These are phyloP conservation scores for Thripadectes ignobilis DNA, from an alignment of 2,797 vertebrate species.

Conservation along the genomic window DNA sequence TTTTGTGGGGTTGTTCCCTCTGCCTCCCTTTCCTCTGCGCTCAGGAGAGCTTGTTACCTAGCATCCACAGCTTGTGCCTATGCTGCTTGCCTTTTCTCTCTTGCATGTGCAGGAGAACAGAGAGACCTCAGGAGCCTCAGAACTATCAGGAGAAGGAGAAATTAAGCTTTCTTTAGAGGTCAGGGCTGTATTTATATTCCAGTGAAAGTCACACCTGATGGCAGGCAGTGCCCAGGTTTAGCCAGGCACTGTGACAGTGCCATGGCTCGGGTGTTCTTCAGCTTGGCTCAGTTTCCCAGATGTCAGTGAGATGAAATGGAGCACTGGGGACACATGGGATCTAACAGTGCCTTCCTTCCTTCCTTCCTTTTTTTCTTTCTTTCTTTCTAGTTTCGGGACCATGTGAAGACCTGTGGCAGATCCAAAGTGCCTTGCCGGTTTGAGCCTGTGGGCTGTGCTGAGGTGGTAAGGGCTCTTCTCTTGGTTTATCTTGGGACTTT, in stretches of 20 bases:
- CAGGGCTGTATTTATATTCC: not conserved
- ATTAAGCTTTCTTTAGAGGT: not conserved
- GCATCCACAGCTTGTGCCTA: not conserved
- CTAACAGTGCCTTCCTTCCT: not conserved
- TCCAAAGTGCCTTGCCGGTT: slow-evolving; percentile 88
- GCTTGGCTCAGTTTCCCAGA: not conserved
- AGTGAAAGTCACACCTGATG: not conserved
- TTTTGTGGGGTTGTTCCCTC: not conserved
- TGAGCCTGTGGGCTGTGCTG: slow-evolving; percentile 86
- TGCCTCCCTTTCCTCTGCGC: not conserved
- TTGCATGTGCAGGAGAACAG: not conserved
- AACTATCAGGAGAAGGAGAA: not conserved
- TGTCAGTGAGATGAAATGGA: not conserved
- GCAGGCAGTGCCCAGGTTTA: not conserved
- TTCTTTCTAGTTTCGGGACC: slow-evolving; percentile 86
- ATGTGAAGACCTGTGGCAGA: slow-evolving; percentile 84
- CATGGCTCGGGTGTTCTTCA: not conserved
- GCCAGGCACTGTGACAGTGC: not conserved
- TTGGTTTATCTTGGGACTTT: not conserved
- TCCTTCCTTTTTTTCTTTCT: not conserved
- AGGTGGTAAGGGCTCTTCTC: slow-evolving; percentile 83
- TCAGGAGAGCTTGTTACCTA: not conserved
- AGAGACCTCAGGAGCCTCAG: not conserved
- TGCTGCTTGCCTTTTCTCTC: not conserved
- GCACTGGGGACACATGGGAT: not conserved